Evolutionary conservation across 2,113 vertebrate genomes (phyloP).

Genomic region (Dolichotis patagonum): DNA sequence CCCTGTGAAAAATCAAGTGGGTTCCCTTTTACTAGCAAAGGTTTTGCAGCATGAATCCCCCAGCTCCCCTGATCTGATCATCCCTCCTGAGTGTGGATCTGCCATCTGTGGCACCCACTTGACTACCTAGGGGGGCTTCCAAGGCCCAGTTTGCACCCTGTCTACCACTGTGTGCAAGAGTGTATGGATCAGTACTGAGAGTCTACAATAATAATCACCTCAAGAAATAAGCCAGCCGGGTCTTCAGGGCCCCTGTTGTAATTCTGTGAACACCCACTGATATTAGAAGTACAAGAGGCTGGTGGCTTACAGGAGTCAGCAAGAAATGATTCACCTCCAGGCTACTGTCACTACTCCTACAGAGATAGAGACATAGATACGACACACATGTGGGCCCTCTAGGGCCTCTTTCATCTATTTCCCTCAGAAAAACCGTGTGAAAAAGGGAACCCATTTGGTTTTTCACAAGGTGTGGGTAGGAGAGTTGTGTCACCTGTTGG

Average conservation of each 20-base stretch:
- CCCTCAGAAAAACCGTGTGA: neutral
- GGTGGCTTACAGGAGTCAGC: neutral
- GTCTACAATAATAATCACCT: neutral
- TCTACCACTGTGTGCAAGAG: neutral
- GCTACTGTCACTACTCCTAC: neutral
- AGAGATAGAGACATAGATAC: neutral
- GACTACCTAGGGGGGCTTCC: neutral
- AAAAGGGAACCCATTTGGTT: too few species aligned
- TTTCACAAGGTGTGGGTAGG: neutral
- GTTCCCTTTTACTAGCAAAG: neutral
- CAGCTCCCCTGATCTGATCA: neutral
- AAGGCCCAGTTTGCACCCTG: rapidly evolving
- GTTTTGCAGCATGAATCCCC: neutral
- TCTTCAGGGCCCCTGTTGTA: neutral
- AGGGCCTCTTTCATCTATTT: neutral
- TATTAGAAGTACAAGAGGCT: neutral
- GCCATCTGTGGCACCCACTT: neutral
- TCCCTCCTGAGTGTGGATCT: neutral
- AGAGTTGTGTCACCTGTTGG: neutral
- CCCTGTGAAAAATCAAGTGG: neutral
- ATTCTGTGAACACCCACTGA: neutral
- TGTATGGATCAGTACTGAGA: too few species aligned
- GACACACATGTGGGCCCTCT: rapidly evolving
- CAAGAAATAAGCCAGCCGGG: neutral
- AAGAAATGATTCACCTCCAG: neutral